Conservation (phyloP, 2,888 invertebrate genomes). For the Eumerus sabulonum region DNA sequence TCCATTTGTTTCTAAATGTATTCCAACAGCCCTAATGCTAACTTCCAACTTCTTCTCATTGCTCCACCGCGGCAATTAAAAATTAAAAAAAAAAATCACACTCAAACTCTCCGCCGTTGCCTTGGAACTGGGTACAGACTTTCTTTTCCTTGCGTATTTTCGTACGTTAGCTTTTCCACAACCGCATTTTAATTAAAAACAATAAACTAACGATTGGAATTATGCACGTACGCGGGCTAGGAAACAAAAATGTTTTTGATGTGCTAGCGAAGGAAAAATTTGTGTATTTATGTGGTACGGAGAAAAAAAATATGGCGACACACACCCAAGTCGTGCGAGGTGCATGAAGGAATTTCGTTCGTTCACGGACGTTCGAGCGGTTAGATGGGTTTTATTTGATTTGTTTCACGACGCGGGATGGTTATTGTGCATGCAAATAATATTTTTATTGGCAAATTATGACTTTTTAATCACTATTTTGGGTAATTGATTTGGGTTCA, state of each 20-base stretch:
- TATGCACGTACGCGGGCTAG: too few species aligned
- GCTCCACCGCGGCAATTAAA: too few species aligned
- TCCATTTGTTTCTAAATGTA: constrained; percentile 27
- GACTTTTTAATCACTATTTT: too few species aligned
- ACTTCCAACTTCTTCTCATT: constrained; percentile 49
- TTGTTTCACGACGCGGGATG: neutral
- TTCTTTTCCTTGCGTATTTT: neutral
- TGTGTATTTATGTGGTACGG: neutral
- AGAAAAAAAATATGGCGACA: constrained; percentile 39
- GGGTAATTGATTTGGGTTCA: too few species aligned
- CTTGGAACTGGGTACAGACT: neutral
- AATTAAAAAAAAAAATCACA: too few species aligned
- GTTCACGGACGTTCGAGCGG: neutral
- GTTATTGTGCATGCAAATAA: neutral
- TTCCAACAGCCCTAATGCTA: constrained; percentile 25
- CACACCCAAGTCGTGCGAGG: constrained; percentile 2
- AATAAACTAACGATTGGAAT: too few species aligned
- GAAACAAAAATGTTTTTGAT: too few species aligned
- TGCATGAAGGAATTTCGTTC: neutral
- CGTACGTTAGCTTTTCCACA: neutral
- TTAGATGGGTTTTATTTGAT: too few species aligned
- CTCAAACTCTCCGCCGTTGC: too few species aligned
- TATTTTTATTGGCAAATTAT: neutral
- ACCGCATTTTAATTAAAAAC: neutral
- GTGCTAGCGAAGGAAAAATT: neutral